phyloP scores from a whole-genome alignment of 2,888 invertebrate species.

The Lumbricus terrestris region DNA sequence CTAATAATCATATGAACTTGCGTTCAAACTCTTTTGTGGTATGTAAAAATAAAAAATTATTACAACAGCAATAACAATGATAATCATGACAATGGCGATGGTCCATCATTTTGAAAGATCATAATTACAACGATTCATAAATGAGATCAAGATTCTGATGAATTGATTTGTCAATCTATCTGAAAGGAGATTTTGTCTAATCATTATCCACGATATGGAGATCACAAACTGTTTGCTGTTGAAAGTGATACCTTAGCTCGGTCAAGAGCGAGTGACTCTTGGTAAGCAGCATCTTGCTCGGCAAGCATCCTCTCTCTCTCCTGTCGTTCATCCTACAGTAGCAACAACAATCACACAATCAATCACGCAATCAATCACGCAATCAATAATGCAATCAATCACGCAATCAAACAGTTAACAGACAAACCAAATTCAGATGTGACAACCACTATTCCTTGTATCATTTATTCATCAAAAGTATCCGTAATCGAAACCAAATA shows the following conservation, averaged over 20 bases:
- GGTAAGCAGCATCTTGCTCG: slow-evolving; percentile 91
- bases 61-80: not conserved
- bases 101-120: not conserved
- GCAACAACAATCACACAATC: not conserved
- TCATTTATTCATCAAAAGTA: too few species aligned
- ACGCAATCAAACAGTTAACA: too few species aligned
- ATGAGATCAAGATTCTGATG: not conserved
- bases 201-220: not conserved
- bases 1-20: not conserved
- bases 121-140: too few species aligned
- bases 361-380: not conserved
- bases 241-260: slow-evolving; percentile 57
- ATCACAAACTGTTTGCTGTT: not conserved
- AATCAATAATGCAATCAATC: not conserved
- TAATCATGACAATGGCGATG: not conserved
- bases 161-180: not conserved
- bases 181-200: not conserved
- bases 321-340: slow-evolving; percentile 73
- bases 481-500: too few species aligned
- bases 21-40: not conserved
- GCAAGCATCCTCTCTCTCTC: slow-evolving; percentile 84
- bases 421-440: too few species aligned
- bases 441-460: too few species aligned
- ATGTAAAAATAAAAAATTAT: not conserved
- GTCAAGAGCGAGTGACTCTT: slow-evolving; percentile 82